Evolutionary conservation across 2,797 vertebrate species (phyloP), one percentile per base, ranked within the genome.

Genomic region (Artibeus lituratus): DNA sequence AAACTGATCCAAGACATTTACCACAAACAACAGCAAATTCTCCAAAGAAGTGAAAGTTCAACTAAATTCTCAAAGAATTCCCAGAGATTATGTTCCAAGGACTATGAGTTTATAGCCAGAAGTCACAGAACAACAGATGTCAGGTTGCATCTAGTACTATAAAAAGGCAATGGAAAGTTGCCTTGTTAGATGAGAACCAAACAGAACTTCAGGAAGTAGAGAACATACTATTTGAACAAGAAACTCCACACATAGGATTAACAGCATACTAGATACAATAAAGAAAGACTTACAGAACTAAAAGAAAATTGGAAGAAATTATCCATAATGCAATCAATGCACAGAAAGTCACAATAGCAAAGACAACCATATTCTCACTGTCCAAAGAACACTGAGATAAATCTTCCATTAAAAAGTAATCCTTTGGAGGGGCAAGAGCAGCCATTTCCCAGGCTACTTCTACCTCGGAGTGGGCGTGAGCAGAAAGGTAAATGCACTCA

Each of bases 341-440:
- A 47, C 21, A 59, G 39, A 59, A 42, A 39, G 35, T 57, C 55
- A 57, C 35, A 39, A 53, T 83, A 49, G 26, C 59, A 85, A 76
- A 82, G 12, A 55, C 8, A 69, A 70, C 35, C 10, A 44, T 51
- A 69, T 37, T 76, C n/a, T 91, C 57, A 67, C 22, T 89, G 35
- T 86, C 22, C 10, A 51, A 87, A 26, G 47, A 65, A 84, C 65
- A 74, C 35, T 35, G 44, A 87, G 21, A 51, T 90, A 8, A 74
- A 77, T 76, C 39, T 86, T 91, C 74, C 72, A 92, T 72, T 53
- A 37, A 87, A 85, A 5, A 91, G 67, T 11, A 82, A 26, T 67
- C 42, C 5, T 65, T 84, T 67, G 87, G 32, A 44, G 92, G n/a
- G 51, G 49, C 53, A 53, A 37, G 35, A 18, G 32, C 37, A 55